Evolutionary conservation across 2,888 invertebrate species (phyloP), one percentile per base, ranked within the genome.

Genomic region (Lycophotia porphyrea): DNA sequence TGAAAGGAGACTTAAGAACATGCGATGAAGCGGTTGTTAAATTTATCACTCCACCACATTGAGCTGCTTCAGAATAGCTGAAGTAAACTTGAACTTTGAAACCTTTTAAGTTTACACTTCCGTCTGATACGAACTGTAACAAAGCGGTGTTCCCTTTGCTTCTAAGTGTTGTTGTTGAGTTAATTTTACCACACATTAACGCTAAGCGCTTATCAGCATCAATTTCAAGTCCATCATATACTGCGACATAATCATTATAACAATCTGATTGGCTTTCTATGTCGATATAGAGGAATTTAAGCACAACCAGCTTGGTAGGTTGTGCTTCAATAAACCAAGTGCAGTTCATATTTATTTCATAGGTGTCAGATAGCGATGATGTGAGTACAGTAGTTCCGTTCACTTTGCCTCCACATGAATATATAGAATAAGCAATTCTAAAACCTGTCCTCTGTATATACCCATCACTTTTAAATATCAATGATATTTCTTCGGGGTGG

Each of bases 251-350:
- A 91, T 98, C 98, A 86, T 92, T 96, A 0, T 69, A 71, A 90
- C 98, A 98, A 0, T 92, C 88, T 0, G 68, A n/a, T 61, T 89
- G 92, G 47, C 91, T 90, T 88, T 97, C 97, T 82, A 98, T 87
- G 63, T 97, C 95, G 76, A 98, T 96, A 68, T 95, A 95, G 60
- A 96, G 93, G 87, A 98, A 97, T 93, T 97, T 97, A n/a, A 98
- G 88, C 18, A 97, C 93, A 15, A 98, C 96, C 64, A 97, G 95
- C 92, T 98, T 97, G 80, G 97, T 96, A 34, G 90, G 85, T 1
- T 98, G 98, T 1, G 98, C 98, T 71, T 97, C 97, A 70, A 99
- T 97, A 74, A 97, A 92, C 99, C 99, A 99, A 0, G 97, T 94
- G 92, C 99, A 99, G 86, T 97, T 97, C 86, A 97, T 92, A 83